Evolutionary conservation across 2,797 vertebrate genomes (phyloP).

Genomic region (Poecile montanus): DNA sequence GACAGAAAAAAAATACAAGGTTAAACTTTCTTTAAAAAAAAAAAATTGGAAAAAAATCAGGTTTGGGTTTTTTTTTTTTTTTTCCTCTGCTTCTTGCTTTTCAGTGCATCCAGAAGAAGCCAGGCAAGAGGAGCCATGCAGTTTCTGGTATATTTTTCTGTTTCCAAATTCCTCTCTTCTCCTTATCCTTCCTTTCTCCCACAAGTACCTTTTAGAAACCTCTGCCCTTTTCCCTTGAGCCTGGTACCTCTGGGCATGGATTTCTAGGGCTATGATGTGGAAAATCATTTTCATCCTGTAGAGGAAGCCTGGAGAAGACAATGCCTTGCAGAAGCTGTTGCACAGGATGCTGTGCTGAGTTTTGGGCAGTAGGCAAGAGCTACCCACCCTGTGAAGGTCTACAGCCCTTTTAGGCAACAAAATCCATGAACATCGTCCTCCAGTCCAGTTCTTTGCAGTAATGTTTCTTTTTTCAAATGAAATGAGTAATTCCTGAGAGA

Average conservation of each 20-base stretch:
- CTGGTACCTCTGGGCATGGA: background rate
- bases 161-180: background rate
- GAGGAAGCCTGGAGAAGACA: background rate
- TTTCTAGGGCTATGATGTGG: background rate
- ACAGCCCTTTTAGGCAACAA: accelerated
- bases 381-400: too few relatives aligned
- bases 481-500: background rate
- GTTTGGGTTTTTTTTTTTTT: background rate
- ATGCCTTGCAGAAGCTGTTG: background rate
- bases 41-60: background rate
- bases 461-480: background rate
- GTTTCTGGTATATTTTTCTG: background rate
- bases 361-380: background rate
- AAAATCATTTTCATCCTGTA: accelerated
- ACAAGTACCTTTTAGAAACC: background rate
- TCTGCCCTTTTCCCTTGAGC: background rate
- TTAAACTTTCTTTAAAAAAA: background rate
- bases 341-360: background rate
- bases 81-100: background rate
- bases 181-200: background rate
- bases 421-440: background rate
- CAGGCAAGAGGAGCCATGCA: background rate
- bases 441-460: background rate
- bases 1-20: background rate
- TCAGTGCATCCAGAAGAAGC: background rate